Evolutionary conservation across 2,113 vertebrate species (phyloP).

Genomic region (Agapornis roseicollis): DNA sequence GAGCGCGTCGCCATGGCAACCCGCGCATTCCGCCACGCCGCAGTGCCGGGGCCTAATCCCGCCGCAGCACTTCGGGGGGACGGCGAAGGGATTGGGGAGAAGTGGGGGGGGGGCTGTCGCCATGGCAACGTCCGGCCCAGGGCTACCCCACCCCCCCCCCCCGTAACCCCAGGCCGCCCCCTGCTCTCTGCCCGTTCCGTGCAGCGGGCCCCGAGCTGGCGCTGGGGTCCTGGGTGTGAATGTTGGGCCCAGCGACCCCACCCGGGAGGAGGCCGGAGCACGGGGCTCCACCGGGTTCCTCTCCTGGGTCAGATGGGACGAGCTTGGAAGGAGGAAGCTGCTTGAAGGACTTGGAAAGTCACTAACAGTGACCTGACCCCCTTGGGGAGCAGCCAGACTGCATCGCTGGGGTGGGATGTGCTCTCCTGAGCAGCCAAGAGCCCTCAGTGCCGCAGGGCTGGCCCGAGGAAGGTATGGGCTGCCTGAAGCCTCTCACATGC

Average conservation of each 20-base stretch:
- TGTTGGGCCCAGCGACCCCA: neutral
- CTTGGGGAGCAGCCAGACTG: accelerated
- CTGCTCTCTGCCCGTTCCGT: too few relatives aligned
- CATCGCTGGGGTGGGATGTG: accelerated
- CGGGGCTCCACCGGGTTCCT: accelerated
- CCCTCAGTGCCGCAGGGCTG: too few relatives aligned
- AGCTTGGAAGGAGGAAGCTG: neutral
- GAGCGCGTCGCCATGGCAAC: too few relatives aligned
- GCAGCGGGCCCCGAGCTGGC: neutral
- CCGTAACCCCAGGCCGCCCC: neutral
- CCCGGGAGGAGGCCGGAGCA: neutral
- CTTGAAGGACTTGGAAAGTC: neutral
- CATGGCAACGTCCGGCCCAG: neutral
- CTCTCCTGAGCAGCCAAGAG: neutral
- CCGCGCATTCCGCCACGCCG: too few relatives aligned
- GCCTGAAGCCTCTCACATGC: neutral
- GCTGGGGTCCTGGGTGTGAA: accelerated
- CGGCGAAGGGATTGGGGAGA: too few relatives aligned
- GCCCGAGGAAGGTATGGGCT: accelerated
- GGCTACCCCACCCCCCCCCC: neutral
- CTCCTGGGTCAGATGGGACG: too few relatives aligned
- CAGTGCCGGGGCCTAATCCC: too few relatives aligned
- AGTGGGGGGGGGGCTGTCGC: too few relatives aligned
- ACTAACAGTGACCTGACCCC: neutral
- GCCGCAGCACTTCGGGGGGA: too few relatives aligned